Evolutionary conservation across 2,888 invertebrate genomes (phyloP).

Genomic region (Bhutanitis thaidina): DNA sequence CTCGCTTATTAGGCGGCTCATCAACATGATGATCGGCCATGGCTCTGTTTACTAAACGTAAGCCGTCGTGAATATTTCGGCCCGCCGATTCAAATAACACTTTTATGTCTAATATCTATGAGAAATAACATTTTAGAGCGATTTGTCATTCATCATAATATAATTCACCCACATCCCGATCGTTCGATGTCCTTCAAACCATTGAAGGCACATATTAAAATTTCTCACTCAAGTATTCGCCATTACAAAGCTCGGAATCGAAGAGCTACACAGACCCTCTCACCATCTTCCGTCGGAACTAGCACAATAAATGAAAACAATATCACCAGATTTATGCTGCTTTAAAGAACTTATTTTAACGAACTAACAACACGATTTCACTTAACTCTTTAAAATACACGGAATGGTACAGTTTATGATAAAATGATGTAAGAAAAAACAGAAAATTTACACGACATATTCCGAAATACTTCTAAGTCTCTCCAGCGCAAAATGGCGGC

Average conservation of each 20-base stretch:
- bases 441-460: conserved; percentile 85
- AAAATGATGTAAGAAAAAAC: conserved; percentile 80
- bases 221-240: conserved; percentile 87
- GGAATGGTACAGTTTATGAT: conserved; percentile 78
- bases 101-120: conserved; percentile 75
- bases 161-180: conserved; percentile 83
- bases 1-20: conserved; percentile 98
- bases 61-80: conserved; percentile 82
- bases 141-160: conserved; percentile 76
- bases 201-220: conserved; percentile 88
- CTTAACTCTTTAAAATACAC: conserved; percentile 82
- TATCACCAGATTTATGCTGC: conserved; percentile 80
- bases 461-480: conserved; percentile 88
- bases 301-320: conserved; percentile 86
- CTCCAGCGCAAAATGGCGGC: conserved; percentile 95
- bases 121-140: conserved; percentile 77
- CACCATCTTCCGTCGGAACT: conserved; percentile 87
- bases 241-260: conserved; percentile 88
- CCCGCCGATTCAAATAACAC: conserved; percentile 80
- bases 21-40: conserved; percentile 97
- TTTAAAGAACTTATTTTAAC: conserved; percentile 69
- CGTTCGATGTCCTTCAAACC: conserved; percentile 85
- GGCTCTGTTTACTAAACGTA: conserved; percentile 85
- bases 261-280: conserved; percentile 85
- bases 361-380: conserved; percentile 71